Conservation (phyloP, 2,113 vertebrate species). For the Etheostoma spectabile region DNA sequence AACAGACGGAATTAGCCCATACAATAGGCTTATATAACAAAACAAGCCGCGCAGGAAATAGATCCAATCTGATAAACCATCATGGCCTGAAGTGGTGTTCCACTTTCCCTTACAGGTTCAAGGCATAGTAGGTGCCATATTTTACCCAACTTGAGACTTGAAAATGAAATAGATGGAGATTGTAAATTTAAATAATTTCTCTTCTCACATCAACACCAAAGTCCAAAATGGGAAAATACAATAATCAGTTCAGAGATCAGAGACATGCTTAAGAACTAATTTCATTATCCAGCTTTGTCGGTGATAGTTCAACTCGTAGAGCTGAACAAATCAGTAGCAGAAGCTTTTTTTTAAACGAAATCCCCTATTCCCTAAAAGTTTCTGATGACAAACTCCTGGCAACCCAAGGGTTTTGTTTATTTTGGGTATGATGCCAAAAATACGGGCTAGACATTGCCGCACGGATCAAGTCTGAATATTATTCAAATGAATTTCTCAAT, state of each 20-base stretch:
- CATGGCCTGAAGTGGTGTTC: slow-evolving; percentile 1
- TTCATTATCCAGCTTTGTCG: background rate
- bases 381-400: slow-evolving; percentile 54
- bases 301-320: slow-evolving; percentile 1
- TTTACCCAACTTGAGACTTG: background rate
- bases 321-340: slow-evolving; percentile 10
- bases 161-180: slow-evolving; percentile 7
- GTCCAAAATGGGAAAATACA: background rate
- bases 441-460: slow-evolving; percentile 37
- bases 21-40: slow-evolving; percentile 12
- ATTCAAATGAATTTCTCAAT: slow-evolving; percentile 57
- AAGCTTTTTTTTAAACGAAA: slow-evolving; percentile 32
- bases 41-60: slow-evolving; percentile 8
- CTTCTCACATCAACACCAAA: background rate
- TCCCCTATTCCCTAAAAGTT: slow-evolving; percentile 47
- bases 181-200: background rate
- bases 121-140: background rate
- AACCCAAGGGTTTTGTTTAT: slow-evolving; percentile 63
- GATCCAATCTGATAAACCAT: slow-evolving; percentile 1
- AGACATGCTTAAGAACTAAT: background rate
- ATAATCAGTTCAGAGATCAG: background rate
- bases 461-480: slow-evolving; percentile 53
- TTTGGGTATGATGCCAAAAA: slow-evolving; percentile 63
- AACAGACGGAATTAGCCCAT: slow-evolving; percentile 15
- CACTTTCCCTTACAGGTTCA: background rate